Percentiles rank a stretch among this genome's conserved stretches.
These are phyloP conservation scores for Pachypsylla venusta DNA, from an alignment of 1,140 invertebrate genomes.

Conservation along the genomic window DNA sequence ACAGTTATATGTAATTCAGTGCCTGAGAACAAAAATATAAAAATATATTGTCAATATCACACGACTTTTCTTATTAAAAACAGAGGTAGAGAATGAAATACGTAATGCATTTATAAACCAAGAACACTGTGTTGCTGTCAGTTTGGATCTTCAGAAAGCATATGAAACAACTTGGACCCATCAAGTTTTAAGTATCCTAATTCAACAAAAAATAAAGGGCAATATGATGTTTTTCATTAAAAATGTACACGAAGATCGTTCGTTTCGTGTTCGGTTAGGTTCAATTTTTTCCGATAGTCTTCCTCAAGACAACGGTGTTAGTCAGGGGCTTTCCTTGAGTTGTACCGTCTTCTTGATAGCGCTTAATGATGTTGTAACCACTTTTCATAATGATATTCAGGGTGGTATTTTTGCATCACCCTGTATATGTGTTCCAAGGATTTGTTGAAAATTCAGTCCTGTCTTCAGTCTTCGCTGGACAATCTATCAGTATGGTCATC, in stretches of 20 bases:
- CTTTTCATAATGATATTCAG: not conserved
- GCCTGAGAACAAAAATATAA: too few species aligned
- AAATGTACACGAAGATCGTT: not conserved
- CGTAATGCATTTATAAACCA: not conserved
- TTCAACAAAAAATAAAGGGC: not conserved
- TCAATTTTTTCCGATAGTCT: not conserved
- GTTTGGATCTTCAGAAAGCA: not conserved
- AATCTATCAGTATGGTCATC: not conserved
- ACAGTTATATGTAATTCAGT: too few species aligned
- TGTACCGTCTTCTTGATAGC: too few species aligned
- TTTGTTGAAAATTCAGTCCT: not conserved
- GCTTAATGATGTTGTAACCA: not conserved
- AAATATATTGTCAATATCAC: too few species aligned
- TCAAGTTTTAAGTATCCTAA: not conserved
- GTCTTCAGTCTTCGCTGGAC: not conserved
- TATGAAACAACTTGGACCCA: not conserved
- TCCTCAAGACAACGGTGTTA: not conserved
- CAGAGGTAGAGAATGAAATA: too few species aligned
- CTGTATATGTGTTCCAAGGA: not conserved
- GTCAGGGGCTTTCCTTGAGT: not conserved
- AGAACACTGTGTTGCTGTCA: not conserved
- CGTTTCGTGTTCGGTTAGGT: not conserved
- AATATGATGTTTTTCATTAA: too few species aligned
- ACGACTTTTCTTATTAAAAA: too few species aligned
- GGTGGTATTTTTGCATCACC: not conserved